Evolutionary conservation across 2,888 invertebrate species (phyloP).

Genomic region (Dicroscelio sp.): DNA sequence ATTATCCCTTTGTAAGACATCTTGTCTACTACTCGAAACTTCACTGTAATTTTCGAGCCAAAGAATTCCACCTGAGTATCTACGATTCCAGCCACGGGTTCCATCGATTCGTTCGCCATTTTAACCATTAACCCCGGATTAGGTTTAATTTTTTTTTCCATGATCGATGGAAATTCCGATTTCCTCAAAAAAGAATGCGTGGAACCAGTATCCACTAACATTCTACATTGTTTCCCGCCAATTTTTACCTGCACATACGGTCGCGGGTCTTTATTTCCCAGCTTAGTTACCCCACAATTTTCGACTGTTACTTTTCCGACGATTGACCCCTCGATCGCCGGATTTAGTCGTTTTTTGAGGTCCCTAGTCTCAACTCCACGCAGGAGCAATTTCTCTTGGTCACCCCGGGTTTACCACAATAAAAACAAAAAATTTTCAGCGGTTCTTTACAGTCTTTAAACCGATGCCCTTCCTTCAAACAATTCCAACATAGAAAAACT

Average conservation of each 20-base stretch:
- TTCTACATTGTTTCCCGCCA: neutral
- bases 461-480: no score
- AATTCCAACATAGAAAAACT: no score
- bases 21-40: neutral
- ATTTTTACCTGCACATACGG: neutral
- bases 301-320: neutral
- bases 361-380: neutral
- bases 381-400: neutral
- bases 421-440: neutral
- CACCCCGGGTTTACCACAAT: neutral
- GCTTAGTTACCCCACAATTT: neutral
- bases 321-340: neutral
- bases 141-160: neutral
- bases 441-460: no score
- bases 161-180: neutral
- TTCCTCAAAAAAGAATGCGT: conserved; percentile 2
- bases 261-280: conserved; percentile 39
- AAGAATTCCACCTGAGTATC: neutral
- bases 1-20: neutral
- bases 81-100: neutral
- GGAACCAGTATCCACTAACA: conserved; percentile 14
- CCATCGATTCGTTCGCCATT: neutral
- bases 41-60: neutral
- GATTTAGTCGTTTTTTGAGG: neutral
- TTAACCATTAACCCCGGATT: neutral